These are phyloP conservation scores for Glossosoma conforme DNA, from an alignment of 1,140 invertebrate genomes.

Conservation along the genomic window DNA sequence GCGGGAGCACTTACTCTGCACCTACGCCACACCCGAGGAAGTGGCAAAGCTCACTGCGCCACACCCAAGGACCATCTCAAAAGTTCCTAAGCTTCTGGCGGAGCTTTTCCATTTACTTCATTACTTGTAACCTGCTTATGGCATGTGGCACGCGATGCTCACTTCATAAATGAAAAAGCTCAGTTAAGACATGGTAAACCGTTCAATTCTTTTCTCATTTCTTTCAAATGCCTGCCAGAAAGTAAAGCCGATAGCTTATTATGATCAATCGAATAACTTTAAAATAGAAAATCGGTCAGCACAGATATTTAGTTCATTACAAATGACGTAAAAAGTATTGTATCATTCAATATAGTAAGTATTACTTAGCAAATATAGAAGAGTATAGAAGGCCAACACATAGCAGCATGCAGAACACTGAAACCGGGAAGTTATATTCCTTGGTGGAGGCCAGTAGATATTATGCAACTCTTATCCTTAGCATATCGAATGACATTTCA, in stretches of 20 bases:
- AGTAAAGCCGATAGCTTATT: conserved; percentile 5
- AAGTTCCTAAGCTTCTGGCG: conserved; percentile 72
- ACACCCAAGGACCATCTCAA: conserved; percentile 91
- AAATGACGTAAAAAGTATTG: conserved; percentile 12
- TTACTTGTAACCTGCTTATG: background rate
- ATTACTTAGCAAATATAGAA: conserved; percentile 29
- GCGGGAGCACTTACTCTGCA: background rate
- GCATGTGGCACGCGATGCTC: background rate
- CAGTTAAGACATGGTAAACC: conserved; percentile 19
- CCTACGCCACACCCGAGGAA: conserved; percentile 35
- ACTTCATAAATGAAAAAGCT: conserved; percentile 27
- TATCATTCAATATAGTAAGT: conserved; percentile 13
- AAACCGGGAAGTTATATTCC: conserved; percentile 29
- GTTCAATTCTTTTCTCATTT: background rate
- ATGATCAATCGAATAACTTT: background rate
- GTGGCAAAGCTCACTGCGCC: conserved; percentile 25
- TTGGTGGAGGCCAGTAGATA: conserved; percentile 20
- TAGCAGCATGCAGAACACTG: conserved; percentile 33
- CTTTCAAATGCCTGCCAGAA: conserved; percentile 4
- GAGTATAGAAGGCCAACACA: conserved; percentile 33
- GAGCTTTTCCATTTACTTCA: conserved; percentile 29
- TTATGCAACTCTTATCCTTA: conserved; percentile 25
- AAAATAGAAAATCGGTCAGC: conserved; percentile 1
- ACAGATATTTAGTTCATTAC: conserved; percentile 5
- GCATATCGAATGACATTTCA: conserved; percentile 23